phyloP scores from a whole-genome alignment of 2,797 vertebrate genomes.

The Eulemur coronatus region DNA sequence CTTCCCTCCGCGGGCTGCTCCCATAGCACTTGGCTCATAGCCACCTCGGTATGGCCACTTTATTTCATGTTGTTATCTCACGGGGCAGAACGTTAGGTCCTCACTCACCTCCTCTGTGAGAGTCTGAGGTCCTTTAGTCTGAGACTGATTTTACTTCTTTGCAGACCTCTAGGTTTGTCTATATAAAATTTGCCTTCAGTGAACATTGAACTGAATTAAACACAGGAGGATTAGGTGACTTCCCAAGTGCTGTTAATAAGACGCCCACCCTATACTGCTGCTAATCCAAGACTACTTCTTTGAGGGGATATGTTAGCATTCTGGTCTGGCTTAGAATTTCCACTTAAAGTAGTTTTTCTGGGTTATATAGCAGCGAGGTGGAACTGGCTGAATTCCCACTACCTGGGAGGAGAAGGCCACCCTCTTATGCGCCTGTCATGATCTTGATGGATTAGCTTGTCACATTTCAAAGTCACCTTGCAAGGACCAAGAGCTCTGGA shows the following conservation, averaged over 20 bases:
- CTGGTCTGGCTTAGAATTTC: not conserved
- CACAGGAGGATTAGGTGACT: not conserved
- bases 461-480: not conserved
- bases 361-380: not conserved
- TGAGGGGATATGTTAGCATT: not conserved
- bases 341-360: not conserved
- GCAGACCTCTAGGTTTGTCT: not conserved
- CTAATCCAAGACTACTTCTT: not conserved
- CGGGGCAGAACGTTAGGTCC: not conserved
- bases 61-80: not conserved
- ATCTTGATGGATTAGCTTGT: not conserved
- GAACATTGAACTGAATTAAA: not conserved
- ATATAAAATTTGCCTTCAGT: not conserved
- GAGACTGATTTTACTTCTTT: not conserved
- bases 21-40: fast-evolving
- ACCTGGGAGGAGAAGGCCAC: not conserved
- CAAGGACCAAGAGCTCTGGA: not conserved
- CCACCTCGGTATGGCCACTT: not conserved
- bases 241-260: no score
- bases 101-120: not conserved
- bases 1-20: not conserved
- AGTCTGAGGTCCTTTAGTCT: not conserved
- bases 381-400: not conserved
- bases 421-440: not conserved
- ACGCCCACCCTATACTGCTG: not conserved